A percentile compares a stretch with the other conserved stretches of the same genome.
Evolutionary conservation across 2,888 invertebrate genomes (phyloP).

Genomic region (Dolomedes plantarius): DNA sequence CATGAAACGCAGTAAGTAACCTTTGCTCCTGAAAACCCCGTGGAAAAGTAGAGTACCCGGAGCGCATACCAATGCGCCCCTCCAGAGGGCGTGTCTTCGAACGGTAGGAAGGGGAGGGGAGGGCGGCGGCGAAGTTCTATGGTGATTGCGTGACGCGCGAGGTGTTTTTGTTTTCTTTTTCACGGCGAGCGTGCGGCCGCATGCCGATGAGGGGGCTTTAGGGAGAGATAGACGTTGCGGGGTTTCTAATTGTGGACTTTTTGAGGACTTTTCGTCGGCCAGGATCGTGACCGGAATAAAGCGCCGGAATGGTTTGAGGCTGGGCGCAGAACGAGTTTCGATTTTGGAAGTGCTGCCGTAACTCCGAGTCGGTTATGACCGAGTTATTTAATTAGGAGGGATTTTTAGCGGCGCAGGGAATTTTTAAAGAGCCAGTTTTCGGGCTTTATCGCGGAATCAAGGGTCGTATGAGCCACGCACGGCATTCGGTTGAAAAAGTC

Average conservation of each 20-base stretch:
- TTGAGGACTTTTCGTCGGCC: slow-evolving; percentile 7
- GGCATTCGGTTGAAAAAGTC: too few species aligned
- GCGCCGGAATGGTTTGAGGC: neutral
- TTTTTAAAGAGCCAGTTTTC: too few species aligned
- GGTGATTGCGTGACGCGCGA: slow-evolving; percentile 2
- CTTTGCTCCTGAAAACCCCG: slow-evolving; percentile 14
- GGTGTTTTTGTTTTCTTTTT: neutral
- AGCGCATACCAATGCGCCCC: neutral
- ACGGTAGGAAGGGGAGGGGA: neutral
- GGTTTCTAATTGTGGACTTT: slow-evolving; percentile 17
- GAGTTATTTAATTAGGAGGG: neutral
- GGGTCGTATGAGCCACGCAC: too few species aligned
- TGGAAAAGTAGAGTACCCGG: neutral
- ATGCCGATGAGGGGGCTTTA: slow-evolving; percentile 1
- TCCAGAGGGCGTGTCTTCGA: neutral
- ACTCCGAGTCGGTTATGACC: neutral
- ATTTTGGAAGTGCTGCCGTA: neutral
- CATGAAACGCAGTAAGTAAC: slow-evolving; percentile 3
- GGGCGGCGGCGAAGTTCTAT: neutral
- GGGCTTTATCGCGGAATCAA: too few species aligned
- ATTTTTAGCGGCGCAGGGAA: neutral
- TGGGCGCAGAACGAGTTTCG: neutral
- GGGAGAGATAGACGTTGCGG: slow-evolving; percentile 3
- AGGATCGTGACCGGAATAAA: slow-evolving; percentile 7
- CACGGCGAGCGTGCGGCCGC: neutral